Conservation (phyloP, 1,140 invertebrate species). For the Babylonia areolata region DNA sequence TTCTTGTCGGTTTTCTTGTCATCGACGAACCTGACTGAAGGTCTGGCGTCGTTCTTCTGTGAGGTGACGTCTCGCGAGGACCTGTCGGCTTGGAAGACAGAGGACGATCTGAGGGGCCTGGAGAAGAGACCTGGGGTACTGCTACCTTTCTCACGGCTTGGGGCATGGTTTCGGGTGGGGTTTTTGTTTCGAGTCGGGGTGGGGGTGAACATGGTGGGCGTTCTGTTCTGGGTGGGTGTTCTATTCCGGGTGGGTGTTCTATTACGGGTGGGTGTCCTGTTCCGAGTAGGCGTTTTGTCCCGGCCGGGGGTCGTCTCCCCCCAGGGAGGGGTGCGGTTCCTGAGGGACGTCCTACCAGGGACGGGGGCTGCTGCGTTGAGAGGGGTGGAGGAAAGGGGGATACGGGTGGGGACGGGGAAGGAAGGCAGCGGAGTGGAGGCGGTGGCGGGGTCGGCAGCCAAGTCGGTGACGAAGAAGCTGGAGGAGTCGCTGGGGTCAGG, state of each 20-base stretch:
- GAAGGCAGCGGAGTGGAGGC: constrained; percentile 10
- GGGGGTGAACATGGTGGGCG: not conserved
- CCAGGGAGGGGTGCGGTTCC: not conserved
- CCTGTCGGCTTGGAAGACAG: not conserved
- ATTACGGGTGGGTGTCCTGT: not conserved
- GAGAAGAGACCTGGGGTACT: not conserved
- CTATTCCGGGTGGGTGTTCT: not conserved
- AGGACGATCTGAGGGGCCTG: not conserved
- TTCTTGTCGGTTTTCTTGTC: not conserved
- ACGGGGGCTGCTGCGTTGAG: not conserved
- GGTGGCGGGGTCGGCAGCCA: not conserved
- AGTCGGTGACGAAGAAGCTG: not conserved
- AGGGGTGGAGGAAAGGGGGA: not conserved
- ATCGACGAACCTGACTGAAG: constrained; percentile 9
- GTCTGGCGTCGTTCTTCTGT: not conserved
- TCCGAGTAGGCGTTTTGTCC: not conserved
- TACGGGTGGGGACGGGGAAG: not conserved
- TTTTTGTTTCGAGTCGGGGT: not conserved
- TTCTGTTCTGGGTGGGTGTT: not conserved
- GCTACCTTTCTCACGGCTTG: not conserved
- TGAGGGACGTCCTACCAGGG: not conserved
- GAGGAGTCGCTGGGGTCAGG: not conserved
- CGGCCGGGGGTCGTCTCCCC: not conserved
- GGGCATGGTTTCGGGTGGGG: not conserved
- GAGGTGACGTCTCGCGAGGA: not conserved